Percentiles rank a stretch among this genome's conserved stretches.
These are phyloP conservation scores for Lasioglossum leucozonium DNA, from an alignment of 2,888 invertebrate genomes.

Conservation along the genomic window DNA sequence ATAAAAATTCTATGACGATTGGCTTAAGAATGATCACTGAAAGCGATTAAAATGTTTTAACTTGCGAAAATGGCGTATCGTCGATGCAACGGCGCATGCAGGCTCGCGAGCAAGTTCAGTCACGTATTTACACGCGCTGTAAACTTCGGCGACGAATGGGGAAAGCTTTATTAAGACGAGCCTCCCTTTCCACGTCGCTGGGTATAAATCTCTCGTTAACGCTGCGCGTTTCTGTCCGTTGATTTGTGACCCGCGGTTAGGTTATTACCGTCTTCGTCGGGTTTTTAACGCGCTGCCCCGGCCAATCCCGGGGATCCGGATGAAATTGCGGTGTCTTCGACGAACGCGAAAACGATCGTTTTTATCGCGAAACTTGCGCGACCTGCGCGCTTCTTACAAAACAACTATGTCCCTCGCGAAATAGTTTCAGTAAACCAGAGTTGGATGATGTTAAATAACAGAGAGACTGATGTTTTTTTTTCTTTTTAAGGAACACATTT, in stretches of 20 bases:
- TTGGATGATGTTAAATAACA: not conserved
- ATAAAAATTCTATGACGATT: too few species aligned
- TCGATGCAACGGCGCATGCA: conserved; percentile 23
- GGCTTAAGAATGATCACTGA: too few species aligned
- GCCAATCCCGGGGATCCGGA: not conserved
- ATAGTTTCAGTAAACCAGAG: not conserved
- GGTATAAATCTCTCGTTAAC: conserved; percentile 41
- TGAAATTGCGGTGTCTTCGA: not conserved
- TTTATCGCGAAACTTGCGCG: not conserved
- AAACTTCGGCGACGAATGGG: conserved; percentile 43
- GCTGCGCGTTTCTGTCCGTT: conserved; percentile 32
- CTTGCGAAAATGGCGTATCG: too few species aligned
- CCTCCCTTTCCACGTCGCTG: conserved; percentile 29
- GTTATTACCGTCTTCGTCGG: conserved; percentile 30
- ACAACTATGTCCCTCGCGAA: not conserved
- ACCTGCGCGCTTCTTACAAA: not conserved
- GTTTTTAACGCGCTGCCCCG: conserved; percentile 4
- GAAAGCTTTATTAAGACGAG: conserved; percentile 53
- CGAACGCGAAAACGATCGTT: not conserved
- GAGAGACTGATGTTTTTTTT: too few species aligned
- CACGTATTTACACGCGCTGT: conserved; percentile 56
- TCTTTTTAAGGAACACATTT: not conserved
- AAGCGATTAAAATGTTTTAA: too few species aligned
- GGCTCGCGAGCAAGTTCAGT: conserved; percentile 43
- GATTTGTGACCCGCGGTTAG: conserved; percentile 47